These are phyloP conservation scores for Mystacides longicornis DNA, from an alignment of 2,888 invertebrate genomes.

Conservation along the genomic window DNA sequence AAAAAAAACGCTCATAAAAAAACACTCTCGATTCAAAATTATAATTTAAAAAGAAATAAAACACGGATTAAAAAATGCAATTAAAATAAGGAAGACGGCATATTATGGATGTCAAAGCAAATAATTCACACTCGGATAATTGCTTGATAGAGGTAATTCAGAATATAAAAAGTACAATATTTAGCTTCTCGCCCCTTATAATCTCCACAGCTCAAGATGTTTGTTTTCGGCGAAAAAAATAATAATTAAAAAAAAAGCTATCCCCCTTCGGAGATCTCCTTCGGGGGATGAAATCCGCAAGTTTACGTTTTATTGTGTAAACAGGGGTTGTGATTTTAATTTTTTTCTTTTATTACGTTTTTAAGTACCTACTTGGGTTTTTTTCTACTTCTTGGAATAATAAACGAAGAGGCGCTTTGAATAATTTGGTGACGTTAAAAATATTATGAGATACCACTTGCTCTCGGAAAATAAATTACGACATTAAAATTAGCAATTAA, in stretches of 20 bases:
- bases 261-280: constrained; percentile 5
- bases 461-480: no score
- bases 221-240: constrained; percentile 19
- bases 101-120: constrained; percentile 1
- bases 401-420: neutral
- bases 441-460: no score
- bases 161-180: constrained; percentile 17
- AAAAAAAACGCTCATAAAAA: no score
- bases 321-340: constrained; percentile 10
- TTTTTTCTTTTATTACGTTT: constrained; percentile 7
- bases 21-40: no score
- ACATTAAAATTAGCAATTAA: no score
- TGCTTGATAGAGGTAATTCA: constrained; percentile 21
- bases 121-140: constrained; percentile 20
- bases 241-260: constrained; percentile 24
- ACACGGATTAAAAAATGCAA: no score
- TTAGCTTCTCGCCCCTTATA: constrained; percentile 16
- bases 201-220: constrained; percentile 5
- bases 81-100: neutral
- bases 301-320: constrained; percentile 19
- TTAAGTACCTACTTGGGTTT: constrained; percentile 3
- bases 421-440: no score
- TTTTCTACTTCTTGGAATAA: neutral
- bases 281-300: constrained; percentile 20
- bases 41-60: no score